Conservation (phyloP, 2,888 invertebrate genomes). For the Stenchaetothrips biformis region DNA sequence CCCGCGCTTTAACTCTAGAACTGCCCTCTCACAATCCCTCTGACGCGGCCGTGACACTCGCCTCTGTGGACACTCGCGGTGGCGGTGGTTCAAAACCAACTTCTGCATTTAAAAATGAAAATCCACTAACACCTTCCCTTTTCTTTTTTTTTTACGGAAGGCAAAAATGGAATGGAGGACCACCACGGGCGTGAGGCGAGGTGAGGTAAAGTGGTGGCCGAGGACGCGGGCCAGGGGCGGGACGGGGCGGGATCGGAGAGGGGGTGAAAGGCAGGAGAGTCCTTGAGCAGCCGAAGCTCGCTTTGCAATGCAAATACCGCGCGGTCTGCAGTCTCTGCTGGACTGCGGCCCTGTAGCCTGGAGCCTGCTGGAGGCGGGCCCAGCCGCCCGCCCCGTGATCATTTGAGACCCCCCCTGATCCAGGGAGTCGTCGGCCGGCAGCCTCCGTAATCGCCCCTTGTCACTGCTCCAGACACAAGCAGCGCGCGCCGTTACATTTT, state of each 20-base stretch:
- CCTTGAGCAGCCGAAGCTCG: constrained; percentile 17
- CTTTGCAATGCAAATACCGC: constrained; percentile 15
- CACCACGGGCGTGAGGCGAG: neutral
- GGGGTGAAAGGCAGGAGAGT: neutral
- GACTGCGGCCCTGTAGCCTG: neutral
- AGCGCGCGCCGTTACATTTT: neutral
- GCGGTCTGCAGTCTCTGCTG: constrained; percentile 11
- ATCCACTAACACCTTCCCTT: neutral
- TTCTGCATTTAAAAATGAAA: neutral
- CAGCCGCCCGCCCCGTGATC: neutral
- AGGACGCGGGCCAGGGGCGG: neutral
- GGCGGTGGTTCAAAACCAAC: neutral
- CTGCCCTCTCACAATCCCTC: no score
- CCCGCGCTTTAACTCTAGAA: no score
- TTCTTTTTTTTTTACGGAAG: neutral
- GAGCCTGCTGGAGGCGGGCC: neutral
- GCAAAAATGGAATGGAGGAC: neutral
- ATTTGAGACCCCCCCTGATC: neutral
- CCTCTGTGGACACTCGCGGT: neutral
- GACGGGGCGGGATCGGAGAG: neutral
- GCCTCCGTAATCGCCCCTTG: neutral
- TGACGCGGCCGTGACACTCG: no score
- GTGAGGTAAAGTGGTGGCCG: neutral
- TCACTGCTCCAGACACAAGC: neutral
- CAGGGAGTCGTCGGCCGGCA: neutral